These are phyloP conservation scores for Trichonephila clavipes DNA, from an alignment of 1,140 invertebrate genomes.

Conservation along the genomic window DNA sequence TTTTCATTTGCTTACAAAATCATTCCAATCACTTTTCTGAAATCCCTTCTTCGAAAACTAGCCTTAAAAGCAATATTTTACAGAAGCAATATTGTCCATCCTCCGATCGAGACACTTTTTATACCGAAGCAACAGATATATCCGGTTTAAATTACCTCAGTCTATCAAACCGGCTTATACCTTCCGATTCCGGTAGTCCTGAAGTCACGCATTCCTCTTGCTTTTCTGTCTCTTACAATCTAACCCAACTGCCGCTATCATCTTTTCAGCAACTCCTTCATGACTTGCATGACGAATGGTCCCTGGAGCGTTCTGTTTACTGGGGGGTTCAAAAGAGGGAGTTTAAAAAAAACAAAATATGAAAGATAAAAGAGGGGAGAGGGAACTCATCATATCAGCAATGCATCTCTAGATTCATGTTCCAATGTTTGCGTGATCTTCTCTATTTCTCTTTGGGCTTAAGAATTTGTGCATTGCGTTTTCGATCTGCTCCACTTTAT, in stretches of 20 bases:
- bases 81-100: not conserved
- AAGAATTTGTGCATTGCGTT: conserved; percentile 14
- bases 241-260: not conserved
- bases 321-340: not conserved
- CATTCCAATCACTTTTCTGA: too few species aligned
- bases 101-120: not conserved
- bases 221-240: not conserved
- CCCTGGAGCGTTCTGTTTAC: not conserved
- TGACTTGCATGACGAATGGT: not conserved
- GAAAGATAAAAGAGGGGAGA: not conserved
- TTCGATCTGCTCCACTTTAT: conserved; percentile 58
- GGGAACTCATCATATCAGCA: not conserved
- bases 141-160: not conserved
- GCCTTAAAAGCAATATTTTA: not conserved
- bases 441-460: not conserved
- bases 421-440: not conserved
- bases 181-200: not conserved
- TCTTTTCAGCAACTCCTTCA: not conserved
- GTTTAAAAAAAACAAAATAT: not conserved
- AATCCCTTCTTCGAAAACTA: too few species aligned
- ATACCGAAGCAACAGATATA: not conserved
- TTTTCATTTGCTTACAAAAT: too few species aligned
- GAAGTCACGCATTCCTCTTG: not conserved
- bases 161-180: conserved; percentile 16
- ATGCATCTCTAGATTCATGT: conserved; percentile 1